Percentiles rank a stretch among this genome's conserved stretches.
phyloP scores from a whole-genome alignment of 2,797 vertebrate genomes.

The Chelonia mydas region DNA sequence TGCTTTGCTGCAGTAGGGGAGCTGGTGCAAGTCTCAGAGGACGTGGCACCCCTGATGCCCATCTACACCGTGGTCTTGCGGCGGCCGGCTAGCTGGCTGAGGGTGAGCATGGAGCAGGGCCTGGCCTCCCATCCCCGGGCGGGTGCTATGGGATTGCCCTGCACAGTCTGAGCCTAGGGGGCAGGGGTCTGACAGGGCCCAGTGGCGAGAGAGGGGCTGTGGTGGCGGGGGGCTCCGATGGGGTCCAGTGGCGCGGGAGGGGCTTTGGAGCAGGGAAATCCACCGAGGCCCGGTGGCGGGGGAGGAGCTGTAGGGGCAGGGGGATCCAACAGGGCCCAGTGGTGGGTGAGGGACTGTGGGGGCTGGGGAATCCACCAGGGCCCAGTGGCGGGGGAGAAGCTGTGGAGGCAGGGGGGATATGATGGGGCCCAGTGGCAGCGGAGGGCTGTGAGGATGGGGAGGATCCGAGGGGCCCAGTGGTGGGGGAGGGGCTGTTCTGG shows the following conservation, averaged over 20 bases:
- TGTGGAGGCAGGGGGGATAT: not conserved
- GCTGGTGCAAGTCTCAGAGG: slow-evolving; percentile 65
- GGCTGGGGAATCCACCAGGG: no score
- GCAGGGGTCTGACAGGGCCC: not conserved
- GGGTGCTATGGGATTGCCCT: not conserved
- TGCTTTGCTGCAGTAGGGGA: slow-evolving; percentile 63
- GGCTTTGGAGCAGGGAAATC: not conserved
- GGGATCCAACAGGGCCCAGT: no score
- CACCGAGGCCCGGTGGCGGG: not conserved
- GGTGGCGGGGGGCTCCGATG: not conserved
- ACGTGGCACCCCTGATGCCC: slow-evolving; percentile 32
- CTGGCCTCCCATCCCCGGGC: no score
- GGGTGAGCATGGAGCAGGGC: slow-evolving; percentile 47
- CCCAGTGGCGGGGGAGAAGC: not conserved
- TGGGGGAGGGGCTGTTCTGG: not conserved
- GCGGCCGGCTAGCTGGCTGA: slow-evolving; percentile 21
- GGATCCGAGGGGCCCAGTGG: not conserved
- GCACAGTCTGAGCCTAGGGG: not conserved
- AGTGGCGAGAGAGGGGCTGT: not conserved
- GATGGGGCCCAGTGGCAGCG: not conserved
- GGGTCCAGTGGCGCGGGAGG: not conserved
- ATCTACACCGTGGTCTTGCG: slow-evolving; percentile 63
- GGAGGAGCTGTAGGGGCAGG: no score
- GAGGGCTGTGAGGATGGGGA: no score
- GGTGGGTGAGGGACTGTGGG: no score